Conservation (phyloP, 2,888 invertebrate genomes). For the Morpho achilles region DNA sequence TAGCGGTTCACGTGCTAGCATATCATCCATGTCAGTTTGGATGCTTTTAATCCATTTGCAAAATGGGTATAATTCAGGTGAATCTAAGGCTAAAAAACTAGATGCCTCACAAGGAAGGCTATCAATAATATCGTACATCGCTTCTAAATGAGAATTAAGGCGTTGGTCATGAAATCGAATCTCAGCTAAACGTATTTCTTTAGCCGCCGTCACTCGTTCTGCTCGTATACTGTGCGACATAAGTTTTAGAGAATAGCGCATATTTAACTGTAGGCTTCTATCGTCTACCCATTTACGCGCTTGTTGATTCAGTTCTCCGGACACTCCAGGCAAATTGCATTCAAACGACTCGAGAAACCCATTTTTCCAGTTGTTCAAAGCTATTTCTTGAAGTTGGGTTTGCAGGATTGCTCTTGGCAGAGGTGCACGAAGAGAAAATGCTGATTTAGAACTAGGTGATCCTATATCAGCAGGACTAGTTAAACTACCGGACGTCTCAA, state of each 20-base stretch:
- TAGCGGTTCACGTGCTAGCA: slow-evolving; percentile 34
- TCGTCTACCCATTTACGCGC: slow-evolving; percentile 55
- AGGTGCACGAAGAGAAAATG: slow-evolving; percentile 21
- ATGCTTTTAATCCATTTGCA: slow-evolving; percentile 43
- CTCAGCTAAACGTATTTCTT: slow-evolving; percentile 46
- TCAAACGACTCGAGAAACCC: slow-evolving; percentile 61
- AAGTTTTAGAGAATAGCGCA: slow-evolving; percentile 55
- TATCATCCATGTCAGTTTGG: slow-evolving; percentile 38
- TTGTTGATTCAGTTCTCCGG: slow-evolving; percentile 48
- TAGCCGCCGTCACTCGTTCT: slow-evolving; percentile 51
- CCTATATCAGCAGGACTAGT: slow-evolving; percentile 17
- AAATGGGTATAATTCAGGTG: slow-evolving; percentile 51
- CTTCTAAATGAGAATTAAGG: slow-evolving; percentile 52
- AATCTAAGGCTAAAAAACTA: slow-evolving; percentile 42
- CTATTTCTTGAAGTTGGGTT: slow-evolving; percentile 50
- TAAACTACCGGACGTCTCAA: slow-evolving; percentile 15
- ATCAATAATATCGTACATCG: slow-evolving; percentile 45
- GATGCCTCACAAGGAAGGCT: slow-evolving; percentile 42
- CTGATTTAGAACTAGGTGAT: slow-evolving; percentile 24
- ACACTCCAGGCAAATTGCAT: slow-evolving; percentile 42
- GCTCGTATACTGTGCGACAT: slow-evolving; percentile 51
- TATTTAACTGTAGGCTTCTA: slow-evolving; percentile 41
- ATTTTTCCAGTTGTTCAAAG: slow-evolving; percentile 56
- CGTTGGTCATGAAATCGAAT: slow-evolving; percentile 49
- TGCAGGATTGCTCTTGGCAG: slow-evolving; percentile 44